Evolutionary conservation across 1,140 invertebrate genomes (phyloP).

Genomic region (Ganaspis sp.): DNA sequence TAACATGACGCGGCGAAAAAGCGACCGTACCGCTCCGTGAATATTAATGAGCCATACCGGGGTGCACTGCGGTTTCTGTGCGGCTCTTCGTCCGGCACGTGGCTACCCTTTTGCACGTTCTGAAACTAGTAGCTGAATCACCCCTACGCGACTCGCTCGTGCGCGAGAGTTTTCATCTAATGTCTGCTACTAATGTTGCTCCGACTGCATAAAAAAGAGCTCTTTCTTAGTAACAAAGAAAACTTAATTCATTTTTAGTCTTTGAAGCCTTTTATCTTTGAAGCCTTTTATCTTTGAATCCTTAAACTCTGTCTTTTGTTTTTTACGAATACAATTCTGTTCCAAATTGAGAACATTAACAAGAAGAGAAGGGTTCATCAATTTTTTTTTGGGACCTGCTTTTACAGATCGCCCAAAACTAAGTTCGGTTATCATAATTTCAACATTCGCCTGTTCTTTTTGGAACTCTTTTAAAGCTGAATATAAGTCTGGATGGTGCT

Average conservation of each 20-base stretch:
- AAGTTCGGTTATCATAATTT: too few species aligned
- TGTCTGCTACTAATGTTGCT: background rate
- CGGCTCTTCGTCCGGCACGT: slow-evolving; percentile 56
- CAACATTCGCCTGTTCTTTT: too few species aligned
- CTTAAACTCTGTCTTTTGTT: too few species aligned
- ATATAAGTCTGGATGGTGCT: too few species aligned
- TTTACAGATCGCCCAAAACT: too few species aligned
- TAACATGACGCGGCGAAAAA: slow-evolving; percentile 71
- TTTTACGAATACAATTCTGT: too few species aligned
- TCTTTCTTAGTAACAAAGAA: background rate
- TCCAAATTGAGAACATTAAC: too few species aligned
- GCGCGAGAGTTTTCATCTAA: slow-evolving; percentile 56
- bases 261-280: too few species aligned
- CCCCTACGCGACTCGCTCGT: slow-evolving; percentile 53
- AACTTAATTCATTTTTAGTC: background rate
- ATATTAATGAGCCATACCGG: slow-evolving; percentile 69
- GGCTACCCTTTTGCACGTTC: slow-evolving; percentile 61
- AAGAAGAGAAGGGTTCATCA: too few species aligned
- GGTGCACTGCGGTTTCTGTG: slow-evolving; percentile 52
- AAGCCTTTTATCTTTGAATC: too few species aligned
- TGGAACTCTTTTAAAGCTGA: too few species aligned
- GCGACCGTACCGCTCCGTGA: slow-evolving; percentile 66
- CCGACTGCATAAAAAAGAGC: background rate
- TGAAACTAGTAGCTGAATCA: slow-evolving; percentile 55
- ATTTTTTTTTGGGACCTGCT: too few species aligned